Evolutionary conservation across 2,797 vertebrate species (phyloP).

Genomic region (Propithecus perrieri): DNA sequence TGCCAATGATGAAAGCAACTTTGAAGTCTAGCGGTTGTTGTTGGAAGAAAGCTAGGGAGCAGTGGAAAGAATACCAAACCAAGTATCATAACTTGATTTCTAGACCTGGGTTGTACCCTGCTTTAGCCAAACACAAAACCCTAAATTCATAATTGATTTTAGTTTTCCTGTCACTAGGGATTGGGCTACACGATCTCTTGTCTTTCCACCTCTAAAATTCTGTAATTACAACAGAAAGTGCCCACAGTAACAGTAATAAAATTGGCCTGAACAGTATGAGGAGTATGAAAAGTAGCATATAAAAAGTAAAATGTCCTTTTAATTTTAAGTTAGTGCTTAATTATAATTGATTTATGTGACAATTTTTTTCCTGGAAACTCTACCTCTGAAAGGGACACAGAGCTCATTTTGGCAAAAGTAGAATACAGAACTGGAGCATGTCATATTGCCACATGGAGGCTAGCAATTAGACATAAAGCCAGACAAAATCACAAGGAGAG

Average conservation of each 20-base stretch:
- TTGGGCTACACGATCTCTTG: background rate
- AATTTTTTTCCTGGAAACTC: background rate
- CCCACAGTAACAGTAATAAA: background rate
- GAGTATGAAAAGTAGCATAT: background rate
- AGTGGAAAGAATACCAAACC: background rate
- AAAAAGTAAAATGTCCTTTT: constrained; percentile 9
- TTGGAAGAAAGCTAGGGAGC: background rate
- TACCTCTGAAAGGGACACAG: background rate
- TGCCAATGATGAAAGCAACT: background rate
- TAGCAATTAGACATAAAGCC: constrained; percentile 91
- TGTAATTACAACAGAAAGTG: background rate
- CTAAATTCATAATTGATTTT: background rate
- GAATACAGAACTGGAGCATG: constrained; percentile 61
- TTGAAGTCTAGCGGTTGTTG: background rate
- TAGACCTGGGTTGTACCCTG: background rate
- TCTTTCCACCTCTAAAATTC: background rate
- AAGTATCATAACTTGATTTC: background rate
- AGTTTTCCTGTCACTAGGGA: background rate
- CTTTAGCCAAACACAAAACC: background rate
- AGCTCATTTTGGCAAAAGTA: constrained; percentile 65
- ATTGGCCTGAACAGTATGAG: background rate
- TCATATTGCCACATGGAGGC: constrained; percentile 87
- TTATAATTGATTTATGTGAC: constrained; percentile 22
- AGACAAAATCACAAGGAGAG: constrained; percentile 91
- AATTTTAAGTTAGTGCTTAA: background rate